Evolutionary conservation across 2,113 vertebrate genomes (phyloP), one percentile per base, ranked within the genome.

Genomic region (Pteropus alecto): DNA sequence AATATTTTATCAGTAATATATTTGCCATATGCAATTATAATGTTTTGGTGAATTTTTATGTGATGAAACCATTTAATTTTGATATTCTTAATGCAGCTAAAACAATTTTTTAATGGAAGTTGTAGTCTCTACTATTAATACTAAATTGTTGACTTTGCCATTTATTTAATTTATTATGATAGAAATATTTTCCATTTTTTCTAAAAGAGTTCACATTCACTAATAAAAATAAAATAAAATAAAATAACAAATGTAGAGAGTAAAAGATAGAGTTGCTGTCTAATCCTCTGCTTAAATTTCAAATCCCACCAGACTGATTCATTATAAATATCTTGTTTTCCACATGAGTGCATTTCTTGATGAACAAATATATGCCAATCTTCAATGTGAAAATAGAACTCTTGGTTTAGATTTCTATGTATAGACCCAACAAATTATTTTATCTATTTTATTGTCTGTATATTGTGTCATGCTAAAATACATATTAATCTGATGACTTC

Each of bases 41-140:
- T 70, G 63, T 81, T 88, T 93, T 56, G 14, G 11, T 94, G 28
- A 84, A 6, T 26, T 95, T 96, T 87, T 95, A 61, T 61, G 26
- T 79, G 26, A 60, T 82, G 2, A 54, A 18, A 51, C 12, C 33
- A 58, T 87, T 83, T 61, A 43, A 51, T 58, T 70, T 56, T 24
- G 1, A 5, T 92, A 87, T 48, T 2, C 11, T 78, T 84, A 74
- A 21, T 68, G 24, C 14, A 94, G 26, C 6, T 61, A 67, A 14
- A 58, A 54, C 3, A 77, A 28, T 87, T n/a, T 68, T 30, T 93
- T 93, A 68, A 18, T 79, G 38, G 6, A 54, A 7, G 1, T 43
- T 48, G 3, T 54, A 61, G 3, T 21, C 38, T 19, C 28, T 77
- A 58, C 82, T 83, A 60, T 86, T 78, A 83, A 58, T 61, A 43